phyloP scores from a whole-genome alignment of 2,113 vertebrate genomes.

The Thryonomys swinderianus region DNA sequence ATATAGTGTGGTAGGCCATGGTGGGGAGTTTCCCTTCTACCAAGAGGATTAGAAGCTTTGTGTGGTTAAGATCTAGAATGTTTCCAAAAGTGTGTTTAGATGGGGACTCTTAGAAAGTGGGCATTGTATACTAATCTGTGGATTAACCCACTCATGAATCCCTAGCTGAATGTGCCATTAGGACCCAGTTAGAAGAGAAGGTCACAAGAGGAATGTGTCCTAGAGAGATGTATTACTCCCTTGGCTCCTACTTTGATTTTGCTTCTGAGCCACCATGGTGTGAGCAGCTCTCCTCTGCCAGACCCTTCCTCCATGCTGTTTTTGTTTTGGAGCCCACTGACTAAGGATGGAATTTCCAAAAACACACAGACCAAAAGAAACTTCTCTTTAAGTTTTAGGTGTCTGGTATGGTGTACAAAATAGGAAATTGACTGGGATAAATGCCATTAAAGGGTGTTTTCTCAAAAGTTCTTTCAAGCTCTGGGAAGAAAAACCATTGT shows the following conservation, averaged over 20 bases:
- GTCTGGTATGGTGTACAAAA: not conserved
- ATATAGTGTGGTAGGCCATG: no score
- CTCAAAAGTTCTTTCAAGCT: not conserved
- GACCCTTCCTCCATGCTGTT: not conserved
- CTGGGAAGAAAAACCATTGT: not conserved
- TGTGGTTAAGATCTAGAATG: not conserved
- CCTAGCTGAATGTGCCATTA: not conserved
- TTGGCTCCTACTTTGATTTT: not conserved
- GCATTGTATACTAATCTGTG: not conserved
- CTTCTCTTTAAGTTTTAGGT: not conserved
- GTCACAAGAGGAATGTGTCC: not conserved
- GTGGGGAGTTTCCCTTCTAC: not conserved
- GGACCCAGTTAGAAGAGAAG: not conserved
- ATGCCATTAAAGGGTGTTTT: not conserved
- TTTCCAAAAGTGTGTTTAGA: not conserved
- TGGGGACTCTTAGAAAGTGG: not conserved
- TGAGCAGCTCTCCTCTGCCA: not conserved
- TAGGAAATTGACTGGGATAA: not conserved
- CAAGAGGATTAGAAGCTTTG: not conserved
- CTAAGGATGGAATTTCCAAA: not conserved
- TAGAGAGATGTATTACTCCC: not conserved
- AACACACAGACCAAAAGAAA: not conserved
- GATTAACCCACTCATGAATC: not conserved
- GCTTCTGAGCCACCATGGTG: not conserved
- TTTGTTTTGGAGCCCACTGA: not conserved